Base-by-base conservation (phyloP, 1,140 invertebrate genomes). In the Cotesia chilonis region DNA sequence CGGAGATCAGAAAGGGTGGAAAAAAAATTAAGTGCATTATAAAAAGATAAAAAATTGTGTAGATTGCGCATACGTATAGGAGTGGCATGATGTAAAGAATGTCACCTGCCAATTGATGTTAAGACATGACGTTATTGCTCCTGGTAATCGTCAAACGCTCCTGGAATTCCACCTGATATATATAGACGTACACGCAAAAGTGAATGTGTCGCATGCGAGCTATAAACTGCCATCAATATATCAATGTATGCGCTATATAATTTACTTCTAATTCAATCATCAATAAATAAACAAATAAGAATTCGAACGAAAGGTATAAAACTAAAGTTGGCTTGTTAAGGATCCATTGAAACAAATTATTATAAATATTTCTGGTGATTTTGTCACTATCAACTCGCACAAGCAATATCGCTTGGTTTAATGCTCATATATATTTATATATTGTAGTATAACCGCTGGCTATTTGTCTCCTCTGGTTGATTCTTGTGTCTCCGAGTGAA, bases 41-140 rank as follows among this genome's bases (percentile, higher is more conserved):
- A 67, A 54, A 67, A 67, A 35, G 12, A 17, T 36, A n/a, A n/a
- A n/a, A 55, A 70, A 61, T 17, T 38, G 14, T 38, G 47, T 35
- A 66, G 55, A 61, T 55, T 52, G 70, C 47, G 52, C 54, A 55
- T 36, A 38, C 70, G 52, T 38, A 64, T 60, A 28, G 70, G 70
- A 72, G 70, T 72, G 70, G 70, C 70, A 47, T 64, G 59, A 60
- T 54, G 20, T 35, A 54, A 67, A 54, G 70, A 72, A 72, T 72
- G 70, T 72, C 70, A 72, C 70, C 63, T 57, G 64, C 70, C 64
- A 67, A 67, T 72, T 41, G 60, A 63, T 28, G 54, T 51, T 55
- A 65, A 65, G 41, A 71, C 65, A 72, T 71, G 52, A 51, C 41
- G 28, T 52, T 28, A 28, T 51, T 68, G 66, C 41, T 54, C 17